Evolutionary conservation across 2,888 invertebrate species (phyloP).

Genomic region (Nymphalis urticae): DNA sequence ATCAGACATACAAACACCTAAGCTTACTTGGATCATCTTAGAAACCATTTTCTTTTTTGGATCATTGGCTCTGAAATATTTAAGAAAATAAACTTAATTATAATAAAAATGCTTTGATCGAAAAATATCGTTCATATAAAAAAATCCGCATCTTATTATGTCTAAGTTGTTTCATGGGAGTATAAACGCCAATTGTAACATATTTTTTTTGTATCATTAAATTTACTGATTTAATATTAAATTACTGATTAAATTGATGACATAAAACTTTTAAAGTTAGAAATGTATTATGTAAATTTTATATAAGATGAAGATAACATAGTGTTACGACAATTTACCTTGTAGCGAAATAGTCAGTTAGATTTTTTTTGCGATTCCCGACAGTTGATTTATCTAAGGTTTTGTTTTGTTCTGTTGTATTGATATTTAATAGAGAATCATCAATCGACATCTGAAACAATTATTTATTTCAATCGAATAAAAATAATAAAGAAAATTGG

Average conservation of each 20-base stretch:
- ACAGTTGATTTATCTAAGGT: slow-evolving; percentile 4
- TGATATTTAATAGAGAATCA: slow-evolving; percentile 13
- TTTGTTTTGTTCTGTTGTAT: slow-evolving; percentile 12
- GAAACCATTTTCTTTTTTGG: slow-evolving; percentile 33
- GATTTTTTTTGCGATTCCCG: slow-evolving; percentile 23
- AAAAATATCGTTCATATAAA: too few relatives aligned
- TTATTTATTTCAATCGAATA: neutral
- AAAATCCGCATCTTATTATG: too few relatives aligned
- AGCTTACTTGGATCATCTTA: slow-evolving; percentile 43
- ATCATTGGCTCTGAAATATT: slow-evolving; percentile 25
- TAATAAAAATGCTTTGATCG: too few relatives aligned
- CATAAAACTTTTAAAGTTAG: neutral
- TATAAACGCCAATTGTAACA: too few relatives aligned
- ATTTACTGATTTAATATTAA: too few relatives aligned
- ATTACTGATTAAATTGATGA: too few relatives aligned
- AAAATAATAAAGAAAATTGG: too few relatives aligned
- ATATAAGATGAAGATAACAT: neutral
- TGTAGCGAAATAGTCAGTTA: slow-evolving; percentile 32
- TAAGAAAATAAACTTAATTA: too few relatives aligned
- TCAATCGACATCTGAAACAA: slow-evolving; percentile 19
- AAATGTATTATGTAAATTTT: neutral
- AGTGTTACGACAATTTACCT: slow-evolving; percentile 5
- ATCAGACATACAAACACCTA: slow-evolving; percentile 38
- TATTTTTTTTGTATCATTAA: too few relatives aligned
- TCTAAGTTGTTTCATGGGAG: too few relatives aligned